Conservation (phyloP, 1,140 invertebrate species). For the Ceratosolen solmsi region DNA sequence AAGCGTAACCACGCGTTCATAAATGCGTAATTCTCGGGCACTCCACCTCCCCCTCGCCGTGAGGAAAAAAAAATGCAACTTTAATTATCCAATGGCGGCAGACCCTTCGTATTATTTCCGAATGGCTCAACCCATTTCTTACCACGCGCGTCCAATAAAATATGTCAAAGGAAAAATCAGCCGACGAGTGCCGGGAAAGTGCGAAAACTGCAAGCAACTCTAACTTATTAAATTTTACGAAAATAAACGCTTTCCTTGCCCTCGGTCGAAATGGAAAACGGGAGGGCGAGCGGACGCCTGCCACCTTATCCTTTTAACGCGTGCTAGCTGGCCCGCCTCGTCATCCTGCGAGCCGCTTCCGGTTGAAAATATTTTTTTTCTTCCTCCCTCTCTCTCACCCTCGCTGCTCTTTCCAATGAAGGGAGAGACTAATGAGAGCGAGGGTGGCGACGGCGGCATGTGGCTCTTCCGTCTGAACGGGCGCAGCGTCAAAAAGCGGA, state of each 20-base stretch:
- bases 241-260: conserved; percentile 7
- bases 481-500: neutral
- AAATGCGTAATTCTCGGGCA: neutral
- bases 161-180: neutral
- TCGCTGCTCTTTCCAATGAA: neutral
- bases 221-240: conserved; percentile 35
- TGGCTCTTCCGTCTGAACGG: conserved; percentile 17
- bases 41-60: too few relatives aligned
- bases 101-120: too few relatives aligned
- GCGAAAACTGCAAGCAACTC: neutral
- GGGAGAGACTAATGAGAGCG: conserved; percentile 41
- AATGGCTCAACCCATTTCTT: too few relatives aligned
- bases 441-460: conserved; percentile 44
- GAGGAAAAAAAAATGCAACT: conserved; percentile 11
- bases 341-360: conserved; percentile 33
- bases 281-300: neutral
- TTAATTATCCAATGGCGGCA: conserved; percentile 7
- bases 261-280: neutral
- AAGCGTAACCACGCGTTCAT: neutral
- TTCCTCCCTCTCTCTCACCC: neutral
- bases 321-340: conserved; percentile 19
- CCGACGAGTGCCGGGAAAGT: neutral
- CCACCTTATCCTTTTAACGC: conserved; percentile 24
- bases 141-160: neutral
- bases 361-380: conserved; percentile 42